Evolutionary conservation across 64 coral and sea anemone genomes (phyloP), one percentile per base, ranked within the genome.

Genomic region (Cladopsammia gracilis): DNA sequence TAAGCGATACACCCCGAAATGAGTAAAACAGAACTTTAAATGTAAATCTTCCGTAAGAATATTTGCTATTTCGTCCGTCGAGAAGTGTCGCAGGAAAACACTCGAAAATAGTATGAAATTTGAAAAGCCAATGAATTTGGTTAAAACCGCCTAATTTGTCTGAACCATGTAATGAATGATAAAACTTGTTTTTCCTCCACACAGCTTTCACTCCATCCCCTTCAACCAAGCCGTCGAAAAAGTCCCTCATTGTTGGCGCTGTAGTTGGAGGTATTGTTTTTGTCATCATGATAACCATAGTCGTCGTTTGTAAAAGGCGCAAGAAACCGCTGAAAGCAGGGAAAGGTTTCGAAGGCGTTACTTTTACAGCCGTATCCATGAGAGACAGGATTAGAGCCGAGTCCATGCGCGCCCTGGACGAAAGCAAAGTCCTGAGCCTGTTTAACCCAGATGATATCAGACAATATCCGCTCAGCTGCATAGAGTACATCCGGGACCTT

Each of bases 301-400:
- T 26, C 53, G 13, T 53, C 60, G 52, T 82, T n/a, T 15, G 46
- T 22, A 3, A 20, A 19, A 48, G 44, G 25, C 3, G 47, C 59
- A 67, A 34, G 10, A 80, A 82, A 46, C 57, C 77, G 11, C 79
- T 62, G 2, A 77, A 81, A 48, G 67, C 57, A 2, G 61, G 52
- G 26, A 74, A 53, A 22, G 92, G 66, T 0, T 91, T 91, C 66
- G 52, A 64, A 8, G 88, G 96, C 0, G 84, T 97, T 7, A 94
- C 92, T 4, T 97, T 97, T 45, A 94, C 92, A 12, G 76, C 96
- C 50, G 88, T 97, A 13, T 89, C 92, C 60, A 97, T 97, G 96
- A 90, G 96, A 45, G 96, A 97, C 75, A 94, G 96, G 26, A 70
- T 97, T 3, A 88, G 96, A 64, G 96, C 95, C 61, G 95, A 97